Evolutionary conservation across 2,113 vertebrate species (phyloP).

Genomic region (Coptodon bakossiorum): DNA sequence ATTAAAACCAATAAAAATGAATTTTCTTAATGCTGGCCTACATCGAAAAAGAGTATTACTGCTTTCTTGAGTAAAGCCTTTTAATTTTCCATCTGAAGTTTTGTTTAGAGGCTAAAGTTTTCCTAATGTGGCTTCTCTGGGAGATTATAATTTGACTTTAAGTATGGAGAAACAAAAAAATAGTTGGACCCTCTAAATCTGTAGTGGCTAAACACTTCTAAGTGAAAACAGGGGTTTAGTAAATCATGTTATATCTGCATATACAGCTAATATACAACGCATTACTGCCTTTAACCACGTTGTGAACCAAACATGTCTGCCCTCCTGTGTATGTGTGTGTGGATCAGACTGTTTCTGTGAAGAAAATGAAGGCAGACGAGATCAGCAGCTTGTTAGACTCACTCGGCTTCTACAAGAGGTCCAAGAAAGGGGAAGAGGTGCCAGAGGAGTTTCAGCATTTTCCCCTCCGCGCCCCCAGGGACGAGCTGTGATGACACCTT

Average conservation of each 20-base stretch:
- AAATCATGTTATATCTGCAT: background rate
- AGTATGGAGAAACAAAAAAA: background rate
- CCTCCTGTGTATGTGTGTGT: background rate
- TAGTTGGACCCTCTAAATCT: background rate
- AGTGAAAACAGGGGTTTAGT: background rate
- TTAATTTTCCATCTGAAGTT: background rate
- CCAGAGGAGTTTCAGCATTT: slow-evolving; percentile 73
- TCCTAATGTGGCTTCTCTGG: background rate
- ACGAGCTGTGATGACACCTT: slow-evolving; percentile 71
- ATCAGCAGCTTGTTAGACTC: slow-evolving; percentile 75
- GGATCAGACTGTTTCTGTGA: slow-evolving; percentile 65
- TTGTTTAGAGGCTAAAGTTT: background rate
- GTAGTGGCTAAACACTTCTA: background rate
- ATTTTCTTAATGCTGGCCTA: background rate
- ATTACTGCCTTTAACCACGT: background rate
- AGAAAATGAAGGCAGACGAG: slow-evolving; percentile 73
- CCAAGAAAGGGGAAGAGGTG: slow-evolving; percentile 75
- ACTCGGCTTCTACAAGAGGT: slow-evolving; percentile 75
- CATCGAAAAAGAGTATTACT: background rate
- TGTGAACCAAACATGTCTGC: background rate
- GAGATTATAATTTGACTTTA: background rate
- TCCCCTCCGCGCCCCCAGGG: slow-evolving; percentile 64
- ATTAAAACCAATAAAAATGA: background rate
- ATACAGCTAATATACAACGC: background rate
- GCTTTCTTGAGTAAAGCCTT: background rate